These are phyloP conservation scores for Tetropium fuscum DNA, from an alignment of 2,888 invertebrate genomes.

Conservation along the genomic window DNA sequence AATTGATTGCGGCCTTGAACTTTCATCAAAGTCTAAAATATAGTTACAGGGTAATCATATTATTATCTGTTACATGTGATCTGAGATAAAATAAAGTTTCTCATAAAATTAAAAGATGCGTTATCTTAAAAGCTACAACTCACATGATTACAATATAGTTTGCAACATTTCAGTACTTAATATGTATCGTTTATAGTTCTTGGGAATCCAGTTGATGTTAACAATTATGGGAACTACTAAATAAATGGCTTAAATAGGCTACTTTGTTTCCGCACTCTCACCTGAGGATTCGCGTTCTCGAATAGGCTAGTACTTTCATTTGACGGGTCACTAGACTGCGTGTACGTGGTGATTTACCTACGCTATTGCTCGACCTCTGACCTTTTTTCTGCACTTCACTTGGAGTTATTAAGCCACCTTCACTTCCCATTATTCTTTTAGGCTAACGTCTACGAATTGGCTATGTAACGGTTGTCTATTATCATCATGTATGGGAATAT, in stretches of 20 bases:
- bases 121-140: too few relatives aligned
- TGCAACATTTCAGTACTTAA: background rate
- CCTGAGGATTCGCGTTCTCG: background rate
- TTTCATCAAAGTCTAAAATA: too few relatives aligned
- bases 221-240: constrained; percentile 7
- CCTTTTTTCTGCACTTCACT: constrained; percentile 5
- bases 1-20: too few relatives aligned
- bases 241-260: background rate
- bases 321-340: constrained; percentile 20
- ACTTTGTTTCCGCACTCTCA: constrained; percentile 21
- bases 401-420: constrained; percentile 21
- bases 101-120: too few relatives aligned
- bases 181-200: background rate
- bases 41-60: too few relatives aligned
- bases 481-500: too few relatives aligned
- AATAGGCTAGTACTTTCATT: constrained; percentile 13
- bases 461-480: too few relatives aligned
- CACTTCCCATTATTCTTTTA: constrained; percentile 21
- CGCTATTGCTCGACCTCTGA: constrained; percentile 18
- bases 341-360: constrained; percentile 18
- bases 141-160: background rate
- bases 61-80: background rate
- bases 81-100: background rate
- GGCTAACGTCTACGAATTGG: constrained; percentile 3
- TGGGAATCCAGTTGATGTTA: constrained; percentile 4